A percentile compares a stretch with the other conserved stretches of the same genome.
These are phyloP conservation scores for Agrotis segetum DNA, from an alignment of 2,888 invertebrate species.

Conservation along the genomic window DNA sequence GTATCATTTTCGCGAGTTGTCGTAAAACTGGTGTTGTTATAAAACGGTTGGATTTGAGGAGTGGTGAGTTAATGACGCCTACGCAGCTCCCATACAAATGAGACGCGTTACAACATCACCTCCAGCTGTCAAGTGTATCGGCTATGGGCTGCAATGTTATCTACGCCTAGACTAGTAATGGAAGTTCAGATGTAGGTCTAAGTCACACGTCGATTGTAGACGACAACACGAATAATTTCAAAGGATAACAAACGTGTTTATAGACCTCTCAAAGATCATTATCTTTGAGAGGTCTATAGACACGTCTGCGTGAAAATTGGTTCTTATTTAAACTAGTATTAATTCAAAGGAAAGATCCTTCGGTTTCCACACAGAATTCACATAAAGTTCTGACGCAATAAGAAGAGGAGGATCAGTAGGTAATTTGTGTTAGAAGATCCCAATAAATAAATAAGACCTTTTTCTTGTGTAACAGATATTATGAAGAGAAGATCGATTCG, in stretches of 20 bases:
- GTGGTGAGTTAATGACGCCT: conserved; percentile 34
- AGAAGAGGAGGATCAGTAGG: not conserved
- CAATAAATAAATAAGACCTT: too few relatives aligned
- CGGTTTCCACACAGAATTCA: not conserved
- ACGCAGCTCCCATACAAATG: conserved; percentile 47
- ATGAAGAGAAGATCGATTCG: too few relatives aligned
- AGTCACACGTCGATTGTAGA: conserved; percentile 35
- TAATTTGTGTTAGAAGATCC: not conserved
- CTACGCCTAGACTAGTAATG: conserved; percentile 57
- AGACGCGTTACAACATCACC: conserved; percentile 49
- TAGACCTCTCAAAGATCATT: too few relatives aligned
- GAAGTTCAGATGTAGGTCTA: conserved; percentile 49
- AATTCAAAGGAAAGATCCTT: too few relatives aligned
- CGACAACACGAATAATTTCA: not conserved
- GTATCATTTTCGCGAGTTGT: conserved; percentile 34
- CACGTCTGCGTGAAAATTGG: not conserved
- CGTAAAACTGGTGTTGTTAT: conserved; percentile 34
- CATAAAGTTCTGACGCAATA: not conserved
- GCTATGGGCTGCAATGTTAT: conserved; percentile 51
- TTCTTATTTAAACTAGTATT: not conserved
- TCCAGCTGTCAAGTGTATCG: conserved; percentile 55
- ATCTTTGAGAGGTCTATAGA: too few relatives aligned
- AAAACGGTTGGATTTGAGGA: conserved; percentile 41
- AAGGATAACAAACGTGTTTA: not conserved
- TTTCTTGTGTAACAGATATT: not conserved